These are phyloP conservation scores for Xylota sylvarum DNA, from an alignment of 2,888 invertebrate genomes.

Conservation along the genomic window DNA sequence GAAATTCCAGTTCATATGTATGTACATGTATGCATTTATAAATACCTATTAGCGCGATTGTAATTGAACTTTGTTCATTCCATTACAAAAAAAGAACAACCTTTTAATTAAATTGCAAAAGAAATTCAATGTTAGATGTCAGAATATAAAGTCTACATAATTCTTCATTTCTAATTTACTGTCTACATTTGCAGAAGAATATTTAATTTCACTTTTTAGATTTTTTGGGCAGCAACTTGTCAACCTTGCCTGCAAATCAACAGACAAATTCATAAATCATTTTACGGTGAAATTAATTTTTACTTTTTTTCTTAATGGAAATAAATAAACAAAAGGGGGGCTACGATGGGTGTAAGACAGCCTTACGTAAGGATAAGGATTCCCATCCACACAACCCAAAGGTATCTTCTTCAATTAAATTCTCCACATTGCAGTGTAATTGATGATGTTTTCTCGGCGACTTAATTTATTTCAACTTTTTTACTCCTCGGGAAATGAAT, in stretches of 20 bases:
- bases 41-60: no score
- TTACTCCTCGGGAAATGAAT: conserved; percentile 21
- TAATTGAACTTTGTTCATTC: no score
- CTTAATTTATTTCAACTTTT: conserved; percentile 72
- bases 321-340: conserved; percentile 12
- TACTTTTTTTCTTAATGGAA: conserved; percentile 24
- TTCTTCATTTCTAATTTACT: background rate
- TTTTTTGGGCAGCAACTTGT: conserved; percentile 18
- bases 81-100: no score
- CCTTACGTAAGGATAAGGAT: background rate
- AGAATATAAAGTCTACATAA: background rate
- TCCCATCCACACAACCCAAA: conserved; percentile 11
- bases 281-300: conserved; percentile 24
- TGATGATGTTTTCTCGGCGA: conserved; percentile 64
- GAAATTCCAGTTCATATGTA: no score
- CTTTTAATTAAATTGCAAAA: background rate
- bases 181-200: background rate
- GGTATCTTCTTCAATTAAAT: conserved; percentile 58
- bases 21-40: no score
- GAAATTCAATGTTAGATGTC: background rate
- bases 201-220: conserved; percentile 32
- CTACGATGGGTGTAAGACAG: background rate
- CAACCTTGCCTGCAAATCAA: conserved; percentile 17
- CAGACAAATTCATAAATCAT: conserved; percentile 53
- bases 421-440: conserved; percentile 62